Evolutionary conservation across 2,113 vertebrate species (phyloP).

Genomic region (Brienomyrus longianalis): DNA sequence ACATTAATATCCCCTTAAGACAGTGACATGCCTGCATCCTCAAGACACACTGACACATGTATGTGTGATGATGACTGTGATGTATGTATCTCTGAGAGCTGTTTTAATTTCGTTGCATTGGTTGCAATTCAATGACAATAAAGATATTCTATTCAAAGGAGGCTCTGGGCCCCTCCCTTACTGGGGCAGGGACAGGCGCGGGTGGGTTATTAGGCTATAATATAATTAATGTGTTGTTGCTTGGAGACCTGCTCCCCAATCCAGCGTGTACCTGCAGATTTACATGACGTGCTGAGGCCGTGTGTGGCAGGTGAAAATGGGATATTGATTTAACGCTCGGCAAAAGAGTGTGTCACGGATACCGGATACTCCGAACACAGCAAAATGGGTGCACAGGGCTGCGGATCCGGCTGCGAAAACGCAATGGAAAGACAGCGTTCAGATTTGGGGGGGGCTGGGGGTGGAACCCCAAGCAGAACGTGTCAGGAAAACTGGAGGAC

Average conservation of each 20-base stretch:
- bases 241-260: constrained; percentile 10
- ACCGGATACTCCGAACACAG: constrained; percentile 16
- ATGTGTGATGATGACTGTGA: no score
- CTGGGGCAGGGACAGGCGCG: not conserved
- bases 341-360: constrained; percentile 1
- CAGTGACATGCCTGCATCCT: not conserved
- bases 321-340: constrained; percentile 31
- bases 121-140: no score
- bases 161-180: not conserved
- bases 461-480: not conserved
- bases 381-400: not conserved
- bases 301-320: constrained; percentile 9
- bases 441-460: no score
- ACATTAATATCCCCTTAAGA: not conserved
- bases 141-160: not conserved
- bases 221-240: constrained; percentile 21
- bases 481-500: not conserved
- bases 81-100: no score
- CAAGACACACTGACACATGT: not conserved
- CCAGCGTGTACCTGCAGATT: constrained; percentile 29
- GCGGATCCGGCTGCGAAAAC: not conserved
- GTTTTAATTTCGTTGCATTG: no score
- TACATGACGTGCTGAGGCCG: not conserved
- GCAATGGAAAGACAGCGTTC: not conserved
- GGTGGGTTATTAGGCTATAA: not conserved